Conservation (phyloP, 2,888 invertebrate species). For the Linnaemya tessellans region DNA sequence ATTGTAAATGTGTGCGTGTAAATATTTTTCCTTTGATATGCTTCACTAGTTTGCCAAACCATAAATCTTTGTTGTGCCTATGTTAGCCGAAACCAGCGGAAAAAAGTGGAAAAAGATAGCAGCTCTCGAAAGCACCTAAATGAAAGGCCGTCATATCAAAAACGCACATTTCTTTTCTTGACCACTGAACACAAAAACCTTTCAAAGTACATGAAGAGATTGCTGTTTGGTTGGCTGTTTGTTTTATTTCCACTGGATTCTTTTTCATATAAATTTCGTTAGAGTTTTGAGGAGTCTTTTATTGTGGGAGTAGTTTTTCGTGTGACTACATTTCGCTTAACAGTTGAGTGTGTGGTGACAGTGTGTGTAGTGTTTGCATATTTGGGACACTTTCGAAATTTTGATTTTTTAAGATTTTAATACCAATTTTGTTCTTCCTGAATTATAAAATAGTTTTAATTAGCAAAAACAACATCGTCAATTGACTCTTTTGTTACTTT, state of each 20-base stretch:
- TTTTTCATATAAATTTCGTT: not conserved
- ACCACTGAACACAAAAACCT: constrained; percentile 67
- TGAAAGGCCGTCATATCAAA: constrained; percentile 61
- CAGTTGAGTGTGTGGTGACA: not conserved
- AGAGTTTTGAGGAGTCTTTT: too few species aligned
- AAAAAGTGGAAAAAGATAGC: constrained; percentile 35
- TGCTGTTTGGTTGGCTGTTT: not conserved
- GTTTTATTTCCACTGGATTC: constrained; percentile 17
- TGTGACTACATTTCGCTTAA: not conserved
- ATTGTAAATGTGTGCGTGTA: not conserved
- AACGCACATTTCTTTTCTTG: constrained; percentile 72
- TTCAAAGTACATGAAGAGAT: constrained; percentile 49
- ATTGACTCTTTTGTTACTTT: too few species aligned
- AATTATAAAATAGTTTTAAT: too few species aligned
- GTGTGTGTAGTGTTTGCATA: not conserved
- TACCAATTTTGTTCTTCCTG: too few species aligned
- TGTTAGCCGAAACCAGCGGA: constrained; percentile 31
- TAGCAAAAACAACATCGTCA: too few species aligned
- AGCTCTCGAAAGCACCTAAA: constrained; percentile 28
- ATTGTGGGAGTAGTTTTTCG: too few species aligned
- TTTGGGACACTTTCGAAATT: not conserved
- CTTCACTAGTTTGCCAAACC: constrained; percentile 66
- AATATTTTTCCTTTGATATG: constrained; percentile 52
- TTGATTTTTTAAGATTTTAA: too few species aligned
- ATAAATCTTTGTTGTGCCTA: constrained; percentile 67